These are phyloP conservation scores for Clavelina lepadiformis DNA, from an alignment of 23 tunicate genomes.

Conservation along the genomic window DNA sequence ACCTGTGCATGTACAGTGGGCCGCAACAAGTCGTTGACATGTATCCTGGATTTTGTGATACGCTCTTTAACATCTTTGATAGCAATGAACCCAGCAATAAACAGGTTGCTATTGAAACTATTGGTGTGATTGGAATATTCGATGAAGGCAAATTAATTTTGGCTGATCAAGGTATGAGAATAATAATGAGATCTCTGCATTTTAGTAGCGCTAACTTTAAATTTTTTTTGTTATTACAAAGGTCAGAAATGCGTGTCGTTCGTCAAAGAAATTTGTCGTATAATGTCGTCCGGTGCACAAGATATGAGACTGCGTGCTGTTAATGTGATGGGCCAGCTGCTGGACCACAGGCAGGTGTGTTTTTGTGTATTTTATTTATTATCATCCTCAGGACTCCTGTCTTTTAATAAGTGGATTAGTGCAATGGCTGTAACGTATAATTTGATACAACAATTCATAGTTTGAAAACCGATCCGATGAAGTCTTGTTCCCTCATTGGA, in stretches of 20 bases:
- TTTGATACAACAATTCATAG: too few relatives aligned
- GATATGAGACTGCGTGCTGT: slow-evolving; percentile 57
- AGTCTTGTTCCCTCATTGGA: too few relatives aligned
- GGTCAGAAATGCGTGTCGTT: neutral
- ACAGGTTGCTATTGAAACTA: slow-evolving; percentile 59
- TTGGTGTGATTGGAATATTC: slow-evolving; percentile 47
- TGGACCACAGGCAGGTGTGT: slow-evolving; percentile 1
- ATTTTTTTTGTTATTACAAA: neutral
- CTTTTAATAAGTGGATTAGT: too few relatives aligned
- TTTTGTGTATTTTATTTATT: neutral
- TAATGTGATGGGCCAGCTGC: slow-evolving; percentile 48
- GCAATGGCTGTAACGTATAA: too few relatives aligned
- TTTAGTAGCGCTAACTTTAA: neutral
- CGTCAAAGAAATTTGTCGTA: slow-evolving; percentile 31
- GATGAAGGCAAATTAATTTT: slow-evolving; percentile 56
- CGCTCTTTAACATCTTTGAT: slow-evolving; percentile 25
- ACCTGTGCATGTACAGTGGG: slow-evolving; percentile 58
- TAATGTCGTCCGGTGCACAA: slow-evolving; percentile 22
- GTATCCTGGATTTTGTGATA: slow-evolving; percentile 37
- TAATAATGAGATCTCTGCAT: neutral
- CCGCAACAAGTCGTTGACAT: slow-evolving; percentile 36
- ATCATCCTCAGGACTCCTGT: too few relatives aligned
- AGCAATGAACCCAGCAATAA: slow-evolving; percentile 25
- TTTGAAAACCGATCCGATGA: too few relatives aligned
- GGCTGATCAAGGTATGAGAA: slow-evolving; percentile 31